These are phyloP conservation scores for Cataglyphis altisquamis DNA, from an alignment of 2,888 invertebrate genomes.

Conservation along the genomic window DNA sequence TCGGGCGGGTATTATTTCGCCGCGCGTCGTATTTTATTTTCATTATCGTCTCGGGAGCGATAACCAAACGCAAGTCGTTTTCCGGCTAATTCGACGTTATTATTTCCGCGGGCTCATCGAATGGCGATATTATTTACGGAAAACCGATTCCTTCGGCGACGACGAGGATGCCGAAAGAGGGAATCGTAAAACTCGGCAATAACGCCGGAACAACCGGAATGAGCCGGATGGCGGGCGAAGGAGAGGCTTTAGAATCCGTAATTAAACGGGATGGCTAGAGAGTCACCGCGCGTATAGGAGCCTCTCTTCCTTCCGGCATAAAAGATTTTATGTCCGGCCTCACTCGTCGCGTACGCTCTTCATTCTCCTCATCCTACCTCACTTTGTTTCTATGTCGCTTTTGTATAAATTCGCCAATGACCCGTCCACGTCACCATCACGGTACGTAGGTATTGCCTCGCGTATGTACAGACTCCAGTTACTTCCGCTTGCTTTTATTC, in stretches of 20 bases:
- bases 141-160: slow-evolving; percentile 62
- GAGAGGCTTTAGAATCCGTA: slow-evolving; percentile 77
- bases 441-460: not conserved
- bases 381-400: slow-evolving; percentile 42
- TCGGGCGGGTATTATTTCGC: slow-evolving; percentile 9
- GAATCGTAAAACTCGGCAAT: slow-evolving; percentile 77
- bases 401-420: slow-evolving; percentile 19
- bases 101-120: slow-evolving; percentile 25
- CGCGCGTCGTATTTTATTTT: slow-evolving; percentile 16
- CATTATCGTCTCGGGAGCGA: not conserved
- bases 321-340: slow-evolving; percentile 76
- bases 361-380: slow-evolving; percentile 33
- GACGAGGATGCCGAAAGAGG: slow-evolving; percentile 60
- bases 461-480: not conserved
- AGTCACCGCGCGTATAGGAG: slow-evolving; percentile 65
- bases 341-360: slow-evolving; percentile 32
- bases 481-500: slow-evolving; percentile 2
- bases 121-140: slow-evolving; percentile 26
- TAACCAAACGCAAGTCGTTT: not conserved
- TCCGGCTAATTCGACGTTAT: slow-evolving; percentile 28
- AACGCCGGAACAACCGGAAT: slow-evolving; percentile 74
- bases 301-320: slow-evolving; percentile 66
- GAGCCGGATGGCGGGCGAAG: slow-evolving; percentile 62
- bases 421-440: slow-evolving; percentile 33
- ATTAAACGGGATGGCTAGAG: slow-evolving; percentile 77